Evolutionary conservation across 2,888 invertebrate genomes (phyloP).

Genomic region (Diarsia mendica): DNA sequence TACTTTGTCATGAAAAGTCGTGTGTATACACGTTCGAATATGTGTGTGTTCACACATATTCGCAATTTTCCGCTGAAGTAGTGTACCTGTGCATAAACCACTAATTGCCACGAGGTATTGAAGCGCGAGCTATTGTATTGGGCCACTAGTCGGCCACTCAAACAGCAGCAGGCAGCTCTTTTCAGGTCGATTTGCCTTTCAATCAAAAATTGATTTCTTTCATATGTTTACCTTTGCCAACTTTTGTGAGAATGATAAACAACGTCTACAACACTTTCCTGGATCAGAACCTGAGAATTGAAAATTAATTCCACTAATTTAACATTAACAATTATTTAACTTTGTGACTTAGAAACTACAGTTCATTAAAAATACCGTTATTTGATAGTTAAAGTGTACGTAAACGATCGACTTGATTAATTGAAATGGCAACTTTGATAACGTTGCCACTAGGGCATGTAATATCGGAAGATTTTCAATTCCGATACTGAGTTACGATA

Average conservation of each 20-base stretch:
- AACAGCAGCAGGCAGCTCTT: constrained; percentile 1
- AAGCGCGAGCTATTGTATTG: constrained; percentile 1
- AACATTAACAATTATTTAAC: background rate
- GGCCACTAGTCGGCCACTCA: background rate
- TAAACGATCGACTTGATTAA: background rate
- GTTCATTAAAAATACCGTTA: constrained; percentile 11
- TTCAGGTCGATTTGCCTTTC: background rate
- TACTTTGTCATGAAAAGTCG: background rate
- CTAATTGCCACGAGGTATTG: constrained; percentile 35
- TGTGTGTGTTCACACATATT: background rate
- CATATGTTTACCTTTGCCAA: background rate
- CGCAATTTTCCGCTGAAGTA: constrained; percentile 3
- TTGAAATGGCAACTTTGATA: constrained; percentile 3
- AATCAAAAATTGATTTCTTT: background rate
- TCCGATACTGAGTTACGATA: too few species aligned
- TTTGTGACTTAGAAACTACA: background rate
- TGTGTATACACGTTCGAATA: background rate
- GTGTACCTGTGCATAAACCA: background rate
- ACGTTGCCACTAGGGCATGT: too few species aligned
- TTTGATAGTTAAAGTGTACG: constrained; percentile 8
- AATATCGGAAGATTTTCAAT: too few species aligned
- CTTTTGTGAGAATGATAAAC: background rate
- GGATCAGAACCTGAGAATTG: background rate
- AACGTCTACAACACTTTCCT: background rate
- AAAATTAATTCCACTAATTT: background rate